Percentiles rank a stretch among this genome's conserved stretches.
These are phyloP conservation scores for Hipparchia semele DNA, from an alignment of 2,888 invertebrate genomes.

Conservation along the genomic window DNA sequence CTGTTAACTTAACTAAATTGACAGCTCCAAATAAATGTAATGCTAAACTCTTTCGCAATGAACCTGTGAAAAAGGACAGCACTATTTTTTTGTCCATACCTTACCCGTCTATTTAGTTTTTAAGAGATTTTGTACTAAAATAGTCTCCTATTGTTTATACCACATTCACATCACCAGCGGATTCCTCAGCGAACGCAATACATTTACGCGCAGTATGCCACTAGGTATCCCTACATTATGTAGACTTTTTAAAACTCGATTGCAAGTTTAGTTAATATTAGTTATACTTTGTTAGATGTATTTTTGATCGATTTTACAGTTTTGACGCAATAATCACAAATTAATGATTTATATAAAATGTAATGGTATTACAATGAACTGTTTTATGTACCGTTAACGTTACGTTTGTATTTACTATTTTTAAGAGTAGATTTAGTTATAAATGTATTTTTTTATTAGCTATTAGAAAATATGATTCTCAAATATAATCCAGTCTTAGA, in stretches of 20 bases:
- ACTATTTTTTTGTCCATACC: too few species aligned
- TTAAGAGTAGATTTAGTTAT: neutral
- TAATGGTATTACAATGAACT: neutral
- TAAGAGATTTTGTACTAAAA: too few species aligned
- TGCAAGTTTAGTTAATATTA: slow-evolving; percentile 9
- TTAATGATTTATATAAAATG: slow-evolving; percentile 6
- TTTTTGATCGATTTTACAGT: slow-evolving; percentile 7
- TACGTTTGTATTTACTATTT: slow-evolving; percentile 10
- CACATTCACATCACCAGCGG: neutral
- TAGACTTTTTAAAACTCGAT: slow-evolving; percentile 8
- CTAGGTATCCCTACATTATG: neutral
- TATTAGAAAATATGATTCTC: slow-evolving; percentile 4
- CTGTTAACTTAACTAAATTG: too few species aligned
- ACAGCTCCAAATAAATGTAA: too few species aligned
- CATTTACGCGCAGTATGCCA: neutral
- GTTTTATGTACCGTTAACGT: slow-evolving; percentile 7
- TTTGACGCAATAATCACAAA: slow-evolving; percentile 17
- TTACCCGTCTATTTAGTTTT: too few species aligned
- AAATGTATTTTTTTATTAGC: slow-evolving; percentile 11
- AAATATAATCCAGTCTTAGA: slow-evolving; percentile 5
- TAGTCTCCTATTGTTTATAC: too few species aligned
- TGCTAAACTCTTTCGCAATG: too few species aligned
- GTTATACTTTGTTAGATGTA: slow-evolving; percentile 4
- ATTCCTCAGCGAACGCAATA: neutral
- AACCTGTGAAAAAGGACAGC: too few species aligned